Base-by-base conservation (phyloP, 2,888 invertebrate genomes). In the Elmis aenea region DNA sequence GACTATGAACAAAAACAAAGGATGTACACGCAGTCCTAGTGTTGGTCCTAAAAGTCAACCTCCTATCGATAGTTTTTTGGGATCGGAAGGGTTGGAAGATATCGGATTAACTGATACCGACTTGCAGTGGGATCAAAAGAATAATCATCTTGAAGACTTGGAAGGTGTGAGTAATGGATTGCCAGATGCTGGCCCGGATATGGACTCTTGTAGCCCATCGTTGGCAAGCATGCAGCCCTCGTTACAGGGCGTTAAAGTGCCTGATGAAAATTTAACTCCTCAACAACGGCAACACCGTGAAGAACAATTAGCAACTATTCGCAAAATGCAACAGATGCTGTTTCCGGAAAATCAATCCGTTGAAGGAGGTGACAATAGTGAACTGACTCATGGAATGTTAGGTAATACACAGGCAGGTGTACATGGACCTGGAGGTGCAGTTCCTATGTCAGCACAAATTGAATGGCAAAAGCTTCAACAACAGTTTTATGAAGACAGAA, bases 221-320 rank as follows among this genome's bases (percentile, higher is more conserved):
- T 59, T 73, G 41, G 59, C 57, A 39, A 68, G 66, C 54, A 69
- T 76, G 52, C 77, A 77, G 53, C 78, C 78, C 58, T 79, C 79
- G 13, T 61, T 80, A 47, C 79, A 79, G 67, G 80, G 75, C 49
- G 88, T 91, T 26, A 91, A 93, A 77, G 87, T 93, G 59, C 92
- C 92, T 52, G 92, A 92, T 69, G 95, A 95, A 70, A 93, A 94
- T 69, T 73, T 96, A 54, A 96, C 96, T 33, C 94, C 95, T 18
- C 92, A 95, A 64, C 95, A 96, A 66, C 78, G 92, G 34, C 90
- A 92, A 46, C 91, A 93, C 64, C 78, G 96, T 41, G 94, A 94
- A 68, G 91, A 91, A 59, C 89, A 93, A 58, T 71, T 96, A 29
- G 94, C 93, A 3, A 91, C 87, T 41, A 76, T 96, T 45, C 71